Base-by-base conservation (phyloP, 2,888 invertebrate genomes). In the Copidosoma aretas region DNA sequence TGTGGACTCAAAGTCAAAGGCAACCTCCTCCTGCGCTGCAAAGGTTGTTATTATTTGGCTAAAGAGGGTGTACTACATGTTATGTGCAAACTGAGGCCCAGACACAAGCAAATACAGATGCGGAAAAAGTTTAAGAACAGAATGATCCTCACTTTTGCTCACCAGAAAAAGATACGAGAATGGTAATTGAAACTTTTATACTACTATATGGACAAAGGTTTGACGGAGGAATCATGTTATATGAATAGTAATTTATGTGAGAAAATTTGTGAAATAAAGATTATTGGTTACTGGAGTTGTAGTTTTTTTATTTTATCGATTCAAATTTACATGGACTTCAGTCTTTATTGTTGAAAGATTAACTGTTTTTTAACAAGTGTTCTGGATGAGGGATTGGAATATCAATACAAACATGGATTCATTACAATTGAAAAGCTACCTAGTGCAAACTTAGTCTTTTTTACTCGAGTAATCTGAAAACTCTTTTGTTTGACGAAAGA, bases 61-160 rank as follows among this genome's bases (percentile, higher is more conserved):
- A 84, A 91, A 66, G 86, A 92, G 75, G 88, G 91, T 74, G 87
- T 92, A 68, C 79, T 89, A 75, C 91, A 89, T 81, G 89, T 93
- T 53, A 88, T 92, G 74, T 95, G 95, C 76, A 90, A 90, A 65
- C 90, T 89, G 39, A 89, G 89, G 79, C 91, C 90, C 24, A 88
- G 94, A 49, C 95, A 95, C 80, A 95, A 95, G 79, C 94, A 94
- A 84, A 91, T 91, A 89, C 84, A 89, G 19, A 90, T 90, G 86
- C 87, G 88, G 68, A 87, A 89, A 68, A 88, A 88, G 73, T 90
- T 89, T 15, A 87, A 88, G 72, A 91, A 91, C 75, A 90, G 90
- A 21, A 92, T 91, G 90, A 90, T 92, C 68, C 79, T 94, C 68
- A 90, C 93, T 1, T 91, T 91, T 81, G 93, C 91, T 4, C 90